Conservation (phyloP, 2,888 invertebrate species). For the Epinotia demarniana region DNA sequence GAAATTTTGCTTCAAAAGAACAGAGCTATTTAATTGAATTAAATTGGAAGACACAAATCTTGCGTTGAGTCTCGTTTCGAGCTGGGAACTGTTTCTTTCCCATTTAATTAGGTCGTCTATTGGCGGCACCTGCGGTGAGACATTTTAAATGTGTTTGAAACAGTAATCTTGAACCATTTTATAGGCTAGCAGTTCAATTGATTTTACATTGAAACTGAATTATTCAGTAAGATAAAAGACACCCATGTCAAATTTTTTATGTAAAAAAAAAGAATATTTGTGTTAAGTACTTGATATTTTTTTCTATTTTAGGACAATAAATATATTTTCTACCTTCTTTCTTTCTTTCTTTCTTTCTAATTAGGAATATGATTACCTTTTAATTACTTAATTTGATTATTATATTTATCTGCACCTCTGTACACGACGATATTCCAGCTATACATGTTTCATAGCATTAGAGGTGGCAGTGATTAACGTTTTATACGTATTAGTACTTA, state of each 20-base stretch:
- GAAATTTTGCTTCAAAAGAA: slow-evolving; percentile 16
- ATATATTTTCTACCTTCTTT: too few species aligned
- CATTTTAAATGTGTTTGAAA: slow-evolving; percentile 50
- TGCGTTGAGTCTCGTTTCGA: slow-evolving; percentile 63
- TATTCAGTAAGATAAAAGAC: background rate
- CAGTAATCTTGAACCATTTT: slow-evolving; percentile 27
- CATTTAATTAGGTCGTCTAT: slow-evolving; percentile 75
- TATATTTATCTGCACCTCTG: too few species aligned
- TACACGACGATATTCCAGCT: too few species aligned
- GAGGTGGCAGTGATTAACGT: background rate
- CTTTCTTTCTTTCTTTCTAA: too few species aligned
- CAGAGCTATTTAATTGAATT: slow-evolving; percentile 37
- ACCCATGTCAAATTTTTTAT: too few species aligned
- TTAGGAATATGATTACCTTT: background rate
- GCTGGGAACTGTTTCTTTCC: slow-evolving; percentile 66
- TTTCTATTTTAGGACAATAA: too few species aligned
- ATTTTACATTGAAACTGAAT: background rate
- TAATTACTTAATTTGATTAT: too few species aligned
- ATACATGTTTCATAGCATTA: background rate
- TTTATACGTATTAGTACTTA: too few species aligned
- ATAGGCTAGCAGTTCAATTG: background rate
- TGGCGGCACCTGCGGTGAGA: slow-evolving; percentile 72
- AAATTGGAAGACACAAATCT: slow-evolving; percentile 54
- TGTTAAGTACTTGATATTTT: too few species aligned
- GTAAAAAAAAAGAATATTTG: too few species aligned